Evolutionary conservation across 2,113 vertebrate species (phyloP), one percentile per base, ranked within the genome.

Genomic region (Ammodytes marinus): DNA sequence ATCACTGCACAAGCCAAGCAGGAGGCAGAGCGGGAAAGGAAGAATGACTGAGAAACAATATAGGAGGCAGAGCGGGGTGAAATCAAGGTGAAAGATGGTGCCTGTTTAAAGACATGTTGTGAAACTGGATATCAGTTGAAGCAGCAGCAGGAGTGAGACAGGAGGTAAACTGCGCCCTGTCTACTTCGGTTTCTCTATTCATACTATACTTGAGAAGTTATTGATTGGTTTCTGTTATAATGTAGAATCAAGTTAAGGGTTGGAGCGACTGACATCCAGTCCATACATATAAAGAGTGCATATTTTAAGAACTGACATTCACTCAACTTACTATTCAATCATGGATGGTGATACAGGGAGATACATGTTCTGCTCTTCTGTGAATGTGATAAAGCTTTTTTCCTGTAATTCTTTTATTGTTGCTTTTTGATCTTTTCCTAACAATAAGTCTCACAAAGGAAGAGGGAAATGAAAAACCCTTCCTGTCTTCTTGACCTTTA

Each of bases 91-190:
- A 87, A 88, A 80, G 85, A 82, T 67, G 74, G 83, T 49, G 85
- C 66, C 77, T 84, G 76, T 80, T 88, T 77, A 79, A 76, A 86
- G 72, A 91, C 66, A 83, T 89, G 79, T 92, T 89, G 80, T 88
- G 88, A 90, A 87, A 89, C 27, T 79, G 71, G 59, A 90, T 88
- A 87, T 87, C 42, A 67, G 55, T 54, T 68, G 58, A 74, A 27
- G 27, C 27, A 82, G 63, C 85, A 84, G 85, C 89, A 82, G 86
- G 83, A 68, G 60, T 3, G 68, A 69, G 53, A 71, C 77, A 43
- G 64, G 39, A 77, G n/a, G 58, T 79, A 19, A 84, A 73, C 72
- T 73, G 72, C 39, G 53, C 55, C 60, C 43, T 15, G 77, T 54
- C 42, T 68, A 63, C 84, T 80, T 13, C 12, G 54, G 68, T 85